Evolutionary conservation across 2,797 vertebrate species (phyloP), one percentile per base, ranked within the genome.

Genomic region (Anisognathus igniventris): DNA sequence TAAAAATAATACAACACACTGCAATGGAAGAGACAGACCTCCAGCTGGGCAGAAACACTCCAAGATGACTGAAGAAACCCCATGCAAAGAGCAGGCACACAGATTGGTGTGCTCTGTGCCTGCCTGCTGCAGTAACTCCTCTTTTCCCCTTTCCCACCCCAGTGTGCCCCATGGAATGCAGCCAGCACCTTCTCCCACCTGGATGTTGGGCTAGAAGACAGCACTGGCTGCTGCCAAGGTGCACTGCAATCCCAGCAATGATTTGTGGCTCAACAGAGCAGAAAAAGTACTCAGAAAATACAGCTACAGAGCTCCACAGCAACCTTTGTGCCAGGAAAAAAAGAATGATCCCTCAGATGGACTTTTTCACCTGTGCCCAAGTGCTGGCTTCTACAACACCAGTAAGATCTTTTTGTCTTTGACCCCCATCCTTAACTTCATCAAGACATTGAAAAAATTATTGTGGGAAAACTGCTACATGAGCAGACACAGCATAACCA

Each of bases 301-400:
- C 5, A 60, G 33, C 22, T 14, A 22, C 27, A 7, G 33, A 75
- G 3, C 64, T 37, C 40, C 10, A 4, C 18, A 19, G 54, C 6
- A 27, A 5, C 8, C 18, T 35, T 56, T 23, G 22, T 22, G 8
- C 5, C 0, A 65, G 35, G 15, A 35, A 21, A 33, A 60, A 37
- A 53, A 11, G 3, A 1, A 12, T 12, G 5, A 3, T 71, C 19
- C 21, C 21, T 40, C 27, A 18, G 14, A 10, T 2, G 3, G 11
- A 22, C 3, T 72, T 65, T 77, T 84, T 75, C 62, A 61, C 13
- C 13, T 60, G 56, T 68, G 8, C 22, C 25, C 17, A 50, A 48
- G 19, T 3, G 6, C 12, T 42, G 25, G 6, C 22, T 84, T 65
- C 30, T 37, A 6, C 18, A 44, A 28, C 17, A 11, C 12, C 7